Base-by-base conservation (phyloP, 2,113 vertebrate species). In the Pelecanoides urinatrix region DNA sequence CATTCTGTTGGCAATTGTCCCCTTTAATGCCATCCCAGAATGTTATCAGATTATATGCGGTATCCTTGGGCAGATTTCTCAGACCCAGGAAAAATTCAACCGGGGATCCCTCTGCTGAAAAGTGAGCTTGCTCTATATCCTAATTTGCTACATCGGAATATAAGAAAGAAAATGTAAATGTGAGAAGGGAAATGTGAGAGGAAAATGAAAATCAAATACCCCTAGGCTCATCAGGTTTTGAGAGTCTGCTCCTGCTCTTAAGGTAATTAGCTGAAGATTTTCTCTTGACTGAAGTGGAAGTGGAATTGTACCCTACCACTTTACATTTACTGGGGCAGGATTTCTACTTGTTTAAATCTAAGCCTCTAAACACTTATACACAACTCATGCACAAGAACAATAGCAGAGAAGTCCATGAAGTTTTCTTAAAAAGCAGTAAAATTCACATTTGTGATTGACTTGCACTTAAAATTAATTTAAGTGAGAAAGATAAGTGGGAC, bases 1-100 rank as follows among this genome's bases (percentile, higher is more conserved):
- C 87, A 94, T 91, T 92, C 85, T 86, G 62, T 26, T 95, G 93
- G 81, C 92, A 90, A 94, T 83, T 97, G 81, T 95, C 67, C 84
- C 81, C 50, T 82, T 92, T 67, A 83, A 91, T 66, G 85, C 89
- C 59, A 80, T 50, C 74, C 74, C 87, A 83, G 55, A 86, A 89
- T 21, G 62, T 82, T 91, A 93, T 50, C 89, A 76, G 91, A 90
- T 91, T 95, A 84, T 91, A 34, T 3, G 25, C 4, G 3, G 29
- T 62, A 16, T 95, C 81, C 94, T 83, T 62, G 55, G 62, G 71
- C 71, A 74, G 70, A 72, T 62, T 96, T 94, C 70, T 89, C 80
- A 58, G 81, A 45, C 25, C 12, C 59, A 50, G 45, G n/a, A 58
- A 92, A 87, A 94, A 92, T 49, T 66, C 62, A 81, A 2, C 42